Evolutionary conservation across 2,888 invertebrate genomes (phyloP), one percentile per base, ranked within the genome.

Genomic region (Nebria salina): DNA sequence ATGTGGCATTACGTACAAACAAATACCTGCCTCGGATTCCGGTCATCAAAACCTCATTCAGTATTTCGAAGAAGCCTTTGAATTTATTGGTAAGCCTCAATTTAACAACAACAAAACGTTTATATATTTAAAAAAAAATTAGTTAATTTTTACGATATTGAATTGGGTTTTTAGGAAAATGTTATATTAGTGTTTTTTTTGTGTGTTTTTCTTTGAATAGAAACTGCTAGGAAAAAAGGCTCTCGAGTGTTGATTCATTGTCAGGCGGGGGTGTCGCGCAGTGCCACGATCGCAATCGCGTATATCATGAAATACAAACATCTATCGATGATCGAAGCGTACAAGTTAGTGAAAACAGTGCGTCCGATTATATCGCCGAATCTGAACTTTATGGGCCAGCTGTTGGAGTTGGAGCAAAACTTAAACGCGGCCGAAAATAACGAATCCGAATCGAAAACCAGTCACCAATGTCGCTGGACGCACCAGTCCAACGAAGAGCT

Each of bases 311-410:
- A 95, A 86, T 95, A 96, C 89, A 94, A 95, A 87, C 93, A 93
- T 82, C 88, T 97, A 88, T 93, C 94, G 65, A 95, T 95, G 91
- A 92, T 95, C 72, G 96, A 98, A 87, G 97, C 97, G 0, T 97
- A 95, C 90, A 93, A 94, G 85, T 92, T 94, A 87, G 98, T 98
- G 81, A 95, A 96, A 87, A 92, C 93, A 84, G 94, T 94, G 82
- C 91, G 98, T 76, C 93, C 94, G 82, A 98, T 98, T 87, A 97
- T 98, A 86, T 97, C 97, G 82, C 98, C 98, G 1, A 98, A 98
- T 89, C 91, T 97, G 82, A 98, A 98, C 88, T 98, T 98, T 90
- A 95, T 98, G 93, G 95, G 94, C 20, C 98, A 98, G 89, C 90
- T 98, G 84, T 90, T 95, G 85, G 97, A 97, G 87, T 91, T 95